phyloP scores from a whole-genome alignment of 2,888 invertebrate species.

The Tribolium freemani region DNA sequence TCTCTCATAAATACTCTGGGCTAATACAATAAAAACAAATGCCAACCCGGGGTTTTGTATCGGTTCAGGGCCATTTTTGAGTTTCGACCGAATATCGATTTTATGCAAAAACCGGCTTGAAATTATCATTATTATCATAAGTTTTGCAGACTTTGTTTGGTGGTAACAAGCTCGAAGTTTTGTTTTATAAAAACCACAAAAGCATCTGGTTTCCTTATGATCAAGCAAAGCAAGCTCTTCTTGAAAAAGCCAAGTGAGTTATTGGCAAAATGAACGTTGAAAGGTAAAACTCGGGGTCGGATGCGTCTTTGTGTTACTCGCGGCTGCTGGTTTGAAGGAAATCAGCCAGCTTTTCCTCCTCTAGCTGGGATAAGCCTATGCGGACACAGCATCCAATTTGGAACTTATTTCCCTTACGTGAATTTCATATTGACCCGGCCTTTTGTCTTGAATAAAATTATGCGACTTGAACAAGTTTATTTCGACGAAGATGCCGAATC shows the following conservation, averaged over 20 bases:
- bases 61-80: background rate
- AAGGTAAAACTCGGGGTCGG: constrained; percentile 29
- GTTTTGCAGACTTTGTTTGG: too few species aligned
- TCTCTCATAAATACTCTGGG: constrained; percentile 36
- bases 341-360: constrained; percentile 30
- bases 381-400: constrained; percentile 60
- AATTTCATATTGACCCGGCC: constrained; percentile 59
- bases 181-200: constrained; percentile 4
- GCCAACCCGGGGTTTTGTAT: background rate
- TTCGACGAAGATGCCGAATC: constrained; percentile 53
- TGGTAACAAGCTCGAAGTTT: background rate
- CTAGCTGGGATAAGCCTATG: constrained; percentile 46
- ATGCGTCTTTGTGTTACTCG: constrained; percentile 22
- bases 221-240: constrained; percentile 22
- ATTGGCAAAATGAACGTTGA: constrained; percentile 35
- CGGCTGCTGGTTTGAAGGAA: constrained; percentile 27
- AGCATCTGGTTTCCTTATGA: constrained; percentile 14
- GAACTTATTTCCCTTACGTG: constrained; percentile 60
- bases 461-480: constrained; percentile 53
- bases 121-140: background rate
- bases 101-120: background rate
- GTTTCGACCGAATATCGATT: background rate
- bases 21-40: constrained; percentile 9
- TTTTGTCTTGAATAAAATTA: constrained; percentile 60
- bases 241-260: constrained; percentile 26